A percentile compares a stretch with the other conserved stretches of the same genome.
These are phyloP conservation scores for Bolborhynchus lineola DNA, from an alignment of 2,113 vertebrate genomes.

Conservation along the genomic window DNA sequence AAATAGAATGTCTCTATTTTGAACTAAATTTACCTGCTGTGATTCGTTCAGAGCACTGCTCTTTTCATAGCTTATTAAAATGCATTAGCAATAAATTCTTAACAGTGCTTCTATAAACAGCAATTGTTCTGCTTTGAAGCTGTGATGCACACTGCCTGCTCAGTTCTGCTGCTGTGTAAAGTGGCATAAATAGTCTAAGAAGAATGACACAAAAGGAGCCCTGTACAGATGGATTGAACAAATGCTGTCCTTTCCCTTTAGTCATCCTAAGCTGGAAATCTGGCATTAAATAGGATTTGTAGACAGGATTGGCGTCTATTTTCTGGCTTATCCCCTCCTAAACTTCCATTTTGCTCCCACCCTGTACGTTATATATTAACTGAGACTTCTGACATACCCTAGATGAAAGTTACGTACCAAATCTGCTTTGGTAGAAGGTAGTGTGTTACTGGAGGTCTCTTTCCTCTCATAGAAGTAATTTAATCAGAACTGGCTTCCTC, in stretches of 20 bases:
- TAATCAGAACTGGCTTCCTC: not conserved
- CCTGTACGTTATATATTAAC: rapidly evolving
- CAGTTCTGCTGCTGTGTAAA: not conserved
- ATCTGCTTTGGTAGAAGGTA: not conserved
- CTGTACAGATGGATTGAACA: not conserved
- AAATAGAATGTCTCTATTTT: not conserved
- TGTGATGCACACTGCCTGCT: not conserved
- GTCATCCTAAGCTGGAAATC: not conserved
- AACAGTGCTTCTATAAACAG: constrained; percentile 29
- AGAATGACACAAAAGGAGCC: not conserved
- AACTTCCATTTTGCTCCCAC: not conserved
- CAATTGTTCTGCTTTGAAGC: constrained; percentile 13
- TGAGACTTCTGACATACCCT: not conserved
- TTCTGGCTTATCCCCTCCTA: not conserved
- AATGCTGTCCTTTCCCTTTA: constrained; percentile 14
- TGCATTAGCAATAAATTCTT: not conserved
- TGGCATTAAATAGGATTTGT: constrained; percentile 28
- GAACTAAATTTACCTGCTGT: constrained; percentile 2
- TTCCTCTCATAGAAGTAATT: not conserved
- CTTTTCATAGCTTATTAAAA: constrained; percentile 11
- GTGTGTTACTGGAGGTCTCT: not conserved
- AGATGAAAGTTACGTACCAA: not conserved
- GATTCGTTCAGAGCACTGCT: not conserved
- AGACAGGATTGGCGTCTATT: not conserved
- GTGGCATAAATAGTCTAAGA: not conserved